Evolutionary conservation across 2,888 invertebrate genomes (phyloP).

Genomic region (Tricholauxania praeusta): DNA sequence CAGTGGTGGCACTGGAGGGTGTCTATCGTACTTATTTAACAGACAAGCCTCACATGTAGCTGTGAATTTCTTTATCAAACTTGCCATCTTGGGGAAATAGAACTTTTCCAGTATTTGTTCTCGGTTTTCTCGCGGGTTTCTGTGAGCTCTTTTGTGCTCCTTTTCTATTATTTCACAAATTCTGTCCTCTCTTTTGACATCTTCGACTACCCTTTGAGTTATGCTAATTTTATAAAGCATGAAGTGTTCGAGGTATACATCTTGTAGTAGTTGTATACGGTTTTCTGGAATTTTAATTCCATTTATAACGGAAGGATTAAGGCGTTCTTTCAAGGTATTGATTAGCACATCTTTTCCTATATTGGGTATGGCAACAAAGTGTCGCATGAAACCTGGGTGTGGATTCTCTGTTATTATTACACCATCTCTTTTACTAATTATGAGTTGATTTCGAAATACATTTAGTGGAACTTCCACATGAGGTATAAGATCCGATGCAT

Average conservation of each 20-base stretch:
- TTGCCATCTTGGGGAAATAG: neutral
- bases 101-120: neutral
- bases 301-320: slow-evolving; percentile 1
- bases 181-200: neutral
- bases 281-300: slow-evolving; percentile 4
- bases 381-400: no score
- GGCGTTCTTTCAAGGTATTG: neutral
- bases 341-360: neutral
- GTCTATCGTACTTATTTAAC: no score
- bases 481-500: no score
- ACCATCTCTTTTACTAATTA: neutral
- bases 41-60: no score
- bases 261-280: neutral
- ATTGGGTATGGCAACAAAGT: no score
- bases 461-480: no score
- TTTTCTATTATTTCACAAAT: neutral
- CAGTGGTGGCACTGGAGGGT: no score
- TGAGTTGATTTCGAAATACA: no score
- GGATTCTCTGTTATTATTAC: no score
- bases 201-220: slow-evolving; percentile 14
- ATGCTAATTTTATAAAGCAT: slow-evolving; percentile 7
- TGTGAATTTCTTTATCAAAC: neutral
- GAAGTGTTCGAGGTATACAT: slow-evolving; percentile 7
- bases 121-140: neutral
- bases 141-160: neutral